A percentile compares a stretch with the other conserved stretches of the same genome.
phyloP scores from a whole-genome alignment of 1,140 invertebrate species.

The Araneus ventricosus region DNA sequence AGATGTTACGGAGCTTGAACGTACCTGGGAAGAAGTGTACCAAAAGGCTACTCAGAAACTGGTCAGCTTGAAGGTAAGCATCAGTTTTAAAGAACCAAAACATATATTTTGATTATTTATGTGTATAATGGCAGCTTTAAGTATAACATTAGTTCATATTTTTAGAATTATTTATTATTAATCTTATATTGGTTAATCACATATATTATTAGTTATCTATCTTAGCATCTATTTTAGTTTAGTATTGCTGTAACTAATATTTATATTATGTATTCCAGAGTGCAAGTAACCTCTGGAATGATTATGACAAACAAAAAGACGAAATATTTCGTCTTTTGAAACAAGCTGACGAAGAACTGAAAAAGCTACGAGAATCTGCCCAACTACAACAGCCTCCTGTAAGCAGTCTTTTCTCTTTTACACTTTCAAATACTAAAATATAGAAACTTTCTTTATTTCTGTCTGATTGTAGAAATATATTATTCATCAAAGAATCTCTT shows the following conservation, averaged over 20 bases:
- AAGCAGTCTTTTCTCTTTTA: neutral
- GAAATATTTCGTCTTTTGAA: slow-evolving; percentile 90
- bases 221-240: neutral
- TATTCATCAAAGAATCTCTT: no score
- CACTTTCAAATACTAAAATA: neutral
- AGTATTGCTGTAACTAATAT: neutral
- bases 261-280: slow-evolving; percentile 78
- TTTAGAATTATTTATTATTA: no score
- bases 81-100: no score
- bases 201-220: no score
- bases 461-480: no score
- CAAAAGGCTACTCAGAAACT: slow-evolving; percentile 90
- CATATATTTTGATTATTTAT: neutral
- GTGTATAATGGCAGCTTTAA: neutral
- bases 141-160: no score
- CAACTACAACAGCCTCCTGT: slow-evolving; percentile 47
- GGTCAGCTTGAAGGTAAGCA: slow-evolving; percentile 83
- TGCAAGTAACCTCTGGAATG: slow-evolving; percentile 91
- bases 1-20: slow-evolving; percentile 91
- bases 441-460: neutral
- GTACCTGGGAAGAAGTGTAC: slow-evolving; percentile 93
- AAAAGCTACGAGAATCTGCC: slow-evolving; percentile 24
- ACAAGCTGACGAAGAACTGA: slow-evolving; percentile 85
- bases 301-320: slow-evolving; percentile 91
- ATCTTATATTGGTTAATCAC: no score